Evolutionary conservation across 2,888 invertebrate species (phyloP).

Genomic region (Megalurothrips usitatus): DNA sequence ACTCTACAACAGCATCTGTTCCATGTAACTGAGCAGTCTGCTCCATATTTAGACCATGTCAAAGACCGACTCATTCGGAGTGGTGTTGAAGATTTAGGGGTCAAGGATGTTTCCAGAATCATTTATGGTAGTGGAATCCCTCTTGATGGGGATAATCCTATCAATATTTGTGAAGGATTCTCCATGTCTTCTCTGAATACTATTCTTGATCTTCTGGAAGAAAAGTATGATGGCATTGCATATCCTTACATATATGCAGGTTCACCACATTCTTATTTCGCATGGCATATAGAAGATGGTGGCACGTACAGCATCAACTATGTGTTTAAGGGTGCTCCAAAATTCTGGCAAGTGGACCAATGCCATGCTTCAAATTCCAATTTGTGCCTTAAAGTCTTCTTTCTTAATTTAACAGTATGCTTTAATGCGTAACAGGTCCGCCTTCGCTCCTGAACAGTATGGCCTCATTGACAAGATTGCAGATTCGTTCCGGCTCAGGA

Average conservation of each 20-base stretch:
- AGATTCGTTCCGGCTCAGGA: too few relatives aligned
- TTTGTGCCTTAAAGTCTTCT: background rate
- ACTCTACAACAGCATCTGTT: background rate
- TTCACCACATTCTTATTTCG: background rate
- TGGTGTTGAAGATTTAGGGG: background rate
- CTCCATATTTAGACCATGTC: background rate
- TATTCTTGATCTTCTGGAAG: background rate
- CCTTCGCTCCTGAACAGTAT: background rate
- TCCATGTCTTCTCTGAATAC: background rate
- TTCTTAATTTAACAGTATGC: background rate
- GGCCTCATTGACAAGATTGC: background rate
- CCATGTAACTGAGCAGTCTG: background rate
- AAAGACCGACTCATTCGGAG: background rate
- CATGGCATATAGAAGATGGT: conserved; percentile 1
- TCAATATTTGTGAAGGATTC: background rate
- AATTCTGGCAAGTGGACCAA: background rate
- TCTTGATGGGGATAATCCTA: background rate
- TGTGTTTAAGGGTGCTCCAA: background rate
- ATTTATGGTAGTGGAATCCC: background rate
- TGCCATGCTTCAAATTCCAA: background rate
- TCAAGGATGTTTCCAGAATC: background rate
- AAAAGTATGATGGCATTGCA: background rate
- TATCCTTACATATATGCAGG: background rate
- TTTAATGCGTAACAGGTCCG: background rate
- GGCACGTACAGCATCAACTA: background rate